Percentiles rank a stretch among this genome's conserved stretches.
These are phyloP conservation scores for Triops cancriformis DNA, from an alignment of 1,140 invertebrate genomes.

Conservation along the genomic window DNA sequence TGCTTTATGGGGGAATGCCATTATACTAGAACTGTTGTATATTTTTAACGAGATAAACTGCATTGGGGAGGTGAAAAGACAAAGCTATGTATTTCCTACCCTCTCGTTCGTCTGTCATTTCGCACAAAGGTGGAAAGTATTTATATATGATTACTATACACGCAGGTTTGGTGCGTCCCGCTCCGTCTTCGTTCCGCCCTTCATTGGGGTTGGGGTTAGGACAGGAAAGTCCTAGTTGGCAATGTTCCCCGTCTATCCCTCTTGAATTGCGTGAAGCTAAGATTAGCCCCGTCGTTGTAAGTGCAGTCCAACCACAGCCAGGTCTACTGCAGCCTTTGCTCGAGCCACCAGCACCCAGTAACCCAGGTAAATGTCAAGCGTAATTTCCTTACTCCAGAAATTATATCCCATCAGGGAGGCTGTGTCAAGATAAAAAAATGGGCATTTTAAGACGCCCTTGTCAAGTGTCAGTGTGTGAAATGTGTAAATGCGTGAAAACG, in stretches of 20 bases:
- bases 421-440: not conserved
- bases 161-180: not conserved
- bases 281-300: constrained; percentile 9
- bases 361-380: not conserved
- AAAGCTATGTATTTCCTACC: too few relatives aligned
- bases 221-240: not conserved
- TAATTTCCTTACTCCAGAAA: not conserved
- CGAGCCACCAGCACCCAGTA: not conserved
- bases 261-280: not conserved
- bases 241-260: constrained; percentile 12
- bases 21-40: too few relatives aligned
- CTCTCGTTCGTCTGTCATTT: too few relatives aligned
- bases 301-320: not conserved
- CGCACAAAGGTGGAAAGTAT: not conserved
- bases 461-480: constrained; percentile 1
- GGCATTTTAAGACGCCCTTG: not conserved
- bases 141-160: not conserved
- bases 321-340: not conserved
- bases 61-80: too few relatives aligned
- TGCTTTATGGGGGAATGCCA: too few relatives aligned
- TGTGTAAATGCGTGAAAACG: not conserved
- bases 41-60: too few relatives aligned
- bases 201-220: not conserved
- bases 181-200: not conserved
- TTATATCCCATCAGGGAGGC: not conserved